These are phyloP conservation scores for Oryzias dopingdopingensis DNA, from an alignment of 2,797 vertebrate genomes.

Conservation along the genomic window DNA sequence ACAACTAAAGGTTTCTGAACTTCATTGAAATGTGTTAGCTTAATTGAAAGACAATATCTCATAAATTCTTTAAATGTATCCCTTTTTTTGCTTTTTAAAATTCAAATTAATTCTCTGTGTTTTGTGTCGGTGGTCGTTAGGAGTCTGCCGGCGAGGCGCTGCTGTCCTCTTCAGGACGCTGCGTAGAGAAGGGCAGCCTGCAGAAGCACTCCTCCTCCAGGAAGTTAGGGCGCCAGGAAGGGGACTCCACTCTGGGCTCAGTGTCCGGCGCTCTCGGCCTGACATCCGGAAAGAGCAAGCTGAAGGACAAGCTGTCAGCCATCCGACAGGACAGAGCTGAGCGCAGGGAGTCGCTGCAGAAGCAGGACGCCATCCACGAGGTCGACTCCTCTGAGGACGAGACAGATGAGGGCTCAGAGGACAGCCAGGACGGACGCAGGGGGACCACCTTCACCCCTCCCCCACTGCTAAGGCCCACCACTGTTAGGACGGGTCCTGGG, in stretches of 20 bases:
- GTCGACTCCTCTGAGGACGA: conserved; percentile 96
- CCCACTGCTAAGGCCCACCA: conserved; percentile 69
- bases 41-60: too few relatives aligned
- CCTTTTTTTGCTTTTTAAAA: too few relatives aligned
- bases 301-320: conserved; percentile 82
- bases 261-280: conserved; percentile 65
- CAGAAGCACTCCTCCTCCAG: conserved; percentile 81
- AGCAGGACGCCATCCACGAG: conserved; percentile 95
- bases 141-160: conserved; percentile 81
- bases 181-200: conserved; percentile 84
- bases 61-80: too few relatives aligned
- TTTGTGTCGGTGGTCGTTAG: conserved; percentile 39
- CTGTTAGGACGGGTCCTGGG: conserved; percentile 61
- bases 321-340: conserved; percentile 93
- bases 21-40: too few relatives aligned
- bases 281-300: conserved; percentile 73
- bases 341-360: conserved; percentile 91
- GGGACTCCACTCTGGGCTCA: conserved; percentile 34
- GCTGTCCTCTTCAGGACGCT: conserved; percentile 72
- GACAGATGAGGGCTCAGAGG: conserved; percentile 90
- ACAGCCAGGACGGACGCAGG: conserved; percentile 84
- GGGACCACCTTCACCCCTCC: conserved; percentile 60
- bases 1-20: not conserved
- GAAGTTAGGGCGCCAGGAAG: conserved; percentile 78
- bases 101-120: too few relatives aligned